Base-by-base conservation (phyloP, 2,888 invertebrate genomes). In the Calameuta filiformis region DNA sequence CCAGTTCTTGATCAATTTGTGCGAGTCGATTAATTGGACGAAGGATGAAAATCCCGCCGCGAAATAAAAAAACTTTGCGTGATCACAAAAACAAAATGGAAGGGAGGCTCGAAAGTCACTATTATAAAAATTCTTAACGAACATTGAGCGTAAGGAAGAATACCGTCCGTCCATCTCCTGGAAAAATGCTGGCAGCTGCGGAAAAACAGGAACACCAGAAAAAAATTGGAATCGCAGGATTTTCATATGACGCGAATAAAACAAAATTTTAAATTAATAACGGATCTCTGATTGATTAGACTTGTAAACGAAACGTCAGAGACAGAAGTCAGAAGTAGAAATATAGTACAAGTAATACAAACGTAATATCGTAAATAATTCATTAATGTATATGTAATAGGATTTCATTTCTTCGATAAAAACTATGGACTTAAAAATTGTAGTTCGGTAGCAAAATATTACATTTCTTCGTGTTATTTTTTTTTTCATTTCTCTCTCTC, bases 401-500 rank as follows among this genome's bases (percentile, higher is more conserved):
- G 74, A 73, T 73, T 34, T 30, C 34, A 12, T 33, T 33, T 34
- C 35, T 30, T 33, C 79, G 83, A 85, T 84, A 83, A 85, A 83
- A 84, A 83, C 83, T 85, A 85, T 83, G 82, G 83, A 85, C 85
- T 85, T 84, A 83, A 85, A 84, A 85, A 83, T 79, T 84, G 84
- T 83, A 83, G 83, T 85, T 85, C 83, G 84, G 84, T 86, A 85
- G 86, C 83, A 85, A 86, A 86, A 85, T 85, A 85, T 85, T 71
- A 71, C 31, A 71, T 31, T 85, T 82, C 82, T 81, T 80, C 79
- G 77, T 80, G 71, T 82, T 77, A 76, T 34, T 71, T 33, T 71
- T 33, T 69, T 71, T 33, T 30, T 33, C 33, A 15, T 71, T 33
- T 71, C 11, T 69, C 69, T 69, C 31, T 71, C 31, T 71, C 71